Evolutionary conservation across 2,113 vertebrate genomes (phyloP), one percentile per base, ranked within the genome.

Genomic region (Pelecanus crispus): DNA sequence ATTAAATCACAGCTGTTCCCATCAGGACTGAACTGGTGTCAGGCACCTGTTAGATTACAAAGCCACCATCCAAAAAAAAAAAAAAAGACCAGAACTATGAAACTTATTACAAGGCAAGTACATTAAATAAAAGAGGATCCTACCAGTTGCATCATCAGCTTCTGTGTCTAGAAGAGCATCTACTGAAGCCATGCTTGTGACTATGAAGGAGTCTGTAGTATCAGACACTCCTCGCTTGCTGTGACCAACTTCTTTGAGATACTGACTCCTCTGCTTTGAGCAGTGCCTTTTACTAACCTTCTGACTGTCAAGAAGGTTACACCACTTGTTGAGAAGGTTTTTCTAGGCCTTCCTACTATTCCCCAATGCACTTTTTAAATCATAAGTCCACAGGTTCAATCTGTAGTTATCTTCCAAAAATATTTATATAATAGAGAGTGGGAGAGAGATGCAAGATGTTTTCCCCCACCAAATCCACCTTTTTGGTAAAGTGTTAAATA

Each of bases 101-200:
- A 96, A 96, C 65, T 90, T 86, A 92, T 96, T 89, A 97, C 79
- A 96, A 95, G 91, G 92, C 94, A 97, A 97, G 70, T 86, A 97
- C 85, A 92, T 96, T 83, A 96, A 97, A 97, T 97, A 97, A 97
- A 97, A 97, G 82, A 97, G 94, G 79, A 96, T 97, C 97, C 94
- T 97, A 97, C 95, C 97, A 97, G 96, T 96, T 80, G 96, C 58
- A 97, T 97, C 95, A 97, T 90, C 97, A 92, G 96, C 92, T 97
- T 95, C 96, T 97, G 91, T 94, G 94, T 97, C 96, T 97, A 97
- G 96, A 95, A 97, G 97, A 97, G 82, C 97, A 97, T 97, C 97
- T 97, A 97, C 36, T 97, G 97, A 97, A 97, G 97, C 85, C 96
- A 96, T 94, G 95, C 94, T 95, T 96, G 97, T 95, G 95, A 91